A percentile compares a stretch with the other conserved stretches of the same genome.
phyloP scores from a whole-genome alignment of 2,888 invertebrate genomes.

The Camptogramma bilineatum region DNA sequence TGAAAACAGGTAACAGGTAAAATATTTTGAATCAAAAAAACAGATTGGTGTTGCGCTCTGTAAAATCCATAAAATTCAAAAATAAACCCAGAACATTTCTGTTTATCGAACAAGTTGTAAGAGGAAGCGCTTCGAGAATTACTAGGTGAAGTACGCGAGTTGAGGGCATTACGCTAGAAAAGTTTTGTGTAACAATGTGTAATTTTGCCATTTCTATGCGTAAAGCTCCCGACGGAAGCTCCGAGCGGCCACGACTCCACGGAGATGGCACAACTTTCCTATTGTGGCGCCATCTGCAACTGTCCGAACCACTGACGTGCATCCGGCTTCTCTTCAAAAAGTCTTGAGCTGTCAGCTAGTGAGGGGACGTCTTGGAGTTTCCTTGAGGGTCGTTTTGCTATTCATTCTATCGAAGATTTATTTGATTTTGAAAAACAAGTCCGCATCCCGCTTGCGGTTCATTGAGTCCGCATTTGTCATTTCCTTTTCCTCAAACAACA shows the following conservation, averaged over 20 bases:
- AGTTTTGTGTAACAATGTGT: constrained; percentile 82
- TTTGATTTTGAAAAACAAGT: constrained; percentile 59
- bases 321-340: constrained; percentile 83
- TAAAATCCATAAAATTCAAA: constrained; percentile 19
- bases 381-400: constrained; percentile 80
- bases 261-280: constrained; percentile 68
- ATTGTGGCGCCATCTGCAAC: constrained; percentile 82
- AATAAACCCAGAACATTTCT: constrained; percentile 56
- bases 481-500: constrained; percentile 18
- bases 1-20: neutral
- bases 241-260: constrained; percentile 59
- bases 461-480: constrained; percentile 38
- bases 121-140: constrained; percentile 68
- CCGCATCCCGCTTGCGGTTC: constrained; percentile 41
- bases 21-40: constrained; percentile 10
- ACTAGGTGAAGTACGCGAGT: constrained; percentile 69
- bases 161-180: constrained; percentile 76
- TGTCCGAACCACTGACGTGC: constrained; percentile 78
- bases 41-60: constrained; percentile 13
- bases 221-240: constrained; percentile 72
- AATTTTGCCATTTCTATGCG: constrained; percentile 85
- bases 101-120: constrained; percentile 68
- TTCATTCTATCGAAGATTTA: constrained; percentile 75
- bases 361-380: constrained; percentile 76
- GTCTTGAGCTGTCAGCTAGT: constrained; percentile 78